These are phyloP conservation scores for Dermochelys coriacea DNA, from an alignment of 2,797 vertebrate genomes.

Conservation along the genomic window DNA sequence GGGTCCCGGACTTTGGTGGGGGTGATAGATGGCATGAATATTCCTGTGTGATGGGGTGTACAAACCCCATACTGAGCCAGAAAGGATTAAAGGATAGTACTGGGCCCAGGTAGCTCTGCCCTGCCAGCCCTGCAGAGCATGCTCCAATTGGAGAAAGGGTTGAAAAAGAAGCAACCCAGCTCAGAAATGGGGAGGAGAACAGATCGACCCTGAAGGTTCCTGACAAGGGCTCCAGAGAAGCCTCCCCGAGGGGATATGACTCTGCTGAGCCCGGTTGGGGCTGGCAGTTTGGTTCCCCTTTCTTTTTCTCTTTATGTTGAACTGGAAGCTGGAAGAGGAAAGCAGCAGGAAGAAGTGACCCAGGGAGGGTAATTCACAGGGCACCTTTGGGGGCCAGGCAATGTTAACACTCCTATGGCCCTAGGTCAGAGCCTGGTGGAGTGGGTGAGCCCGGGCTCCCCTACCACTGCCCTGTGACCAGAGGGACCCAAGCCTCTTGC, in stretches of 20 bases:
- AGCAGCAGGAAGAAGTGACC: background rate
- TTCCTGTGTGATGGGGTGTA: too few species aligned
- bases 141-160: background rate
- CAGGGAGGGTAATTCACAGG: background rate
- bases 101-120: background rate
- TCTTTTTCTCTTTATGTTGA: background rate
- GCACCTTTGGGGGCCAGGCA: background rate
- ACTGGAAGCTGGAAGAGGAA: background rate
- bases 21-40: background rate
- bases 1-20: background rate
- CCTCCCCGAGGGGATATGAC: background rate
- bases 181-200: background rate
- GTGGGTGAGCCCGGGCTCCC: too few species aligned
- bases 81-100: background rate
- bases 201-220: background rate
- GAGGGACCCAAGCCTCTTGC: too few species aligned
- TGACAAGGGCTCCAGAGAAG: too few species aligned
- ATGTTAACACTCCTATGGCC: background rate
- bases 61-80: background rate
- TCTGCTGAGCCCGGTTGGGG: background rate
- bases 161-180: background rate
- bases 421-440: background rate
- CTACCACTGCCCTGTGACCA: background rate
- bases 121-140: background rate
- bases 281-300: background rate